Conservation (phyloP, 2,113 vertebrate genomes). For the Rallus limicola region DNA sequence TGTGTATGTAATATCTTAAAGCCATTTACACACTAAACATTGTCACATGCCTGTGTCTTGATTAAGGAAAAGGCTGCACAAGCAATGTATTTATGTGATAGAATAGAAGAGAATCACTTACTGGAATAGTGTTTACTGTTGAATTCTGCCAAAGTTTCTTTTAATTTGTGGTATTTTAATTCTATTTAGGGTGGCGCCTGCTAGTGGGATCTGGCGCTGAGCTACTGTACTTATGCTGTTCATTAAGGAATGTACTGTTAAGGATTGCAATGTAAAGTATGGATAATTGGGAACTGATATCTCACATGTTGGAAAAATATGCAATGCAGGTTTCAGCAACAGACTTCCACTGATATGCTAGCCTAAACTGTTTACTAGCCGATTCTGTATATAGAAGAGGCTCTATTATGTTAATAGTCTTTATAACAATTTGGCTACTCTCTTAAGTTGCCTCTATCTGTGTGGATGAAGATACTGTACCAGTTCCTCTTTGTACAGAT, state of each 20-base stretch:
- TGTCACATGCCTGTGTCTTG: not conserved
- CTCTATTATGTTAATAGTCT: not conserved
- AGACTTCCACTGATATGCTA: conserved; percentile 12
- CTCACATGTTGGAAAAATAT: conserved; percentile 18
- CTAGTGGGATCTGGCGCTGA: conserved; percentile 34
- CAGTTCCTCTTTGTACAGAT: not conserved
- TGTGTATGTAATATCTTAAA: not conserved
- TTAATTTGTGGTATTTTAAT: conserved; percentile 52
- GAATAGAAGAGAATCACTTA: conserved; percentile 10
- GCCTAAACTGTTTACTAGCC: conserved; percentile 5
- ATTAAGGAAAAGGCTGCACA: not conserved
- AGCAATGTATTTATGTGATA: conserved; percentile 3
- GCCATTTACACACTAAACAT: not conserved
- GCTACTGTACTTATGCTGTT: conserved; percentile 24
- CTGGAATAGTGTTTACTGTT: conserved; percentile 20
- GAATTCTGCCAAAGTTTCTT: conserved; percentile 44
- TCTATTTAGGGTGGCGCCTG: conserved; percentile 29
- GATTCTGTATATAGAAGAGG: not conserved
- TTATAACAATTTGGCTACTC: not conserved
- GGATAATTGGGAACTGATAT: conserved; percentile 23
- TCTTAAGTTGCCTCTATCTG: not conserved
- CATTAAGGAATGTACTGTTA: not conserved
- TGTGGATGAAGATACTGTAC: not conserved
- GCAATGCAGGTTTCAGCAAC: conserved; percentile 23
- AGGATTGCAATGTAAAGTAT: not conserved